phyloP scores from a whole-genome alignment of 2,113 vertebrate genomes.

The Gymnobelideus leadbeateri region DNA sequence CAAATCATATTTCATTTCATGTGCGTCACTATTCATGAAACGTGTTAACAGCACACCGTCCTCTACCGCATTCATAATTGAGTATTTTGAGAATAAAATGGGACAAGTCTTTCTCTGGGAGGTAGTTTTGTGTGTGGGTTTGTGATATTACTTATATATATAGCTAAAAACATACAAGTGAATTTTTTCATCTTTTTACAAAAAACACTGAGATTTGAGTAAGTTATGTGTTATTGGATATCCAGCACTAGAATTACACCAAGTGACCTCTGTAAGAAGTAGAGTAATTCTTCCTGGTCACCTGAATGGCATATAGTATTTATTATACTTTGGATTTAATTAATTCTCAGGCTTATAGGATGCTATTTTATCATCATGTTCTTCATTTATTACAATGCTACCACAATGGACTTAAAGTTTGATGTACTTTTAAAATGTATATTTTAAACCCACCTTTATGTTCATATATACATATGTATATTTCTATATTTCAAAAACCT shows the following conservation, averaged over 20 bases:
- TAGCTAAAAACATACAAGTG: slow-evolving; percentile 66
- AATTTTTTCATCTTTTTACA: slow-evolving; percentile 64
- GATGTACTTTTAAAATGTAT: not conserved
- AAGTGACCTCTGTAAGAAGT: not conserved
- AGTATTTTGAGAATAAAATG: slow-evolving; percentile 66
- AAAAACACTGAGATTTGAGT: not conserved
- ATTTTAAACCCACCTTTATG: not conserved
- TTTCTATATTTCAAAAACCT: slow-evolving; percentile 41
- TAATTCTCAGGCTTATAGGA: not conserved
- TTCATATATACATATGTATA: not conserved
- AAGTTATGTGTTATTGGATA: not conserved
- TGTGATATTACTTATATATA: slow-evolving; percentile 63
- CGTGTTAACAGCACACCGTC: slow-evolving; percentile 86
- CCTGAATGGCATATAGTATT: not conserved
- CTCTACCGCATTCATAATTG: slow-evolving; percentile 90
- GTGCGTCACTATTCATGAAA: slow-evolving; percentile 85
- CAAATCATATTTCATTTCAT: slow-evolving; percentile 92
- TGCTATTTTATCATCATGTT: slow-evolving; percentile 13
- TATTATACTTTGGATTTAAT: not conserved
- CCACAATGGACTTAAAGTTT: not conserved
- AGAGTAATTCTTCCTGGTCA: not conserved
- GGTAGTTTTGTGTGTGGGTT: slow-evolving; percentile 88
- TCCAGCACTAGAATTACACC: not conserved
- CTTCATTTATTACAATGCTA: slow-evolving; percentile 7
- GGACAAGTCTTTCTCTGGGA: slow-evolving; percentile 88